phyloP scores from a whole-genome alignment of 2,113 vertebrate genomes.

The Isichthys henryi region DNA sequence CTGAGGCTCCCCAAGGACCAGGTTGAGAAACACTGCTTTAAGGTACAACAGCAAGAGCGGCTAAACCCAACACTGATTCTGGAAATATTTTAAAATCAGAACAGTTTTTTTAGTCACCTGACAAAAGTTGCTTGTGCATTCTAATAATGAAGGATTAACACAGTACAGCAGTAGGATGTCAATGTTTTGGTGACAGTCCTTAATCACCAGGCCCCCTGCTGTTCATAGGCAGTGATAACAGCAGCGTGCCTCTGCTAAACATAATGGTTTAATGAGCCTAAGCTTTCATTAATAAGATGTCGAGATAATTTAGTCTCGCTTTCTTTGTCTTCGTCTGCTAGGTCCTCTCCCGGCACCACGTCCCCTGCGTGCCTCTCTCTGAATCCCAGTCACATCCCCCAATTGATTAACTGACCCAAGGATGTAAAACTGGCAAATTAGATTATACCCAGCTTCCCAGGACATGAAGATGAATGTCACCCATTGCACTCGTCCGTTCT shows the following conservation, averaged over 20 bases:
- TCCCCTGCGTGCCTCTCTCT: background rate
- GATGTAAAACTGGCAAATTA: conserved; percentile 14
- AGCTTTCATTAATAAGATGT: background rate
- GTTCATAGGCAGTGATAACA: background rate
- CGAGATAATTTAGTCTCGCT: background rate
- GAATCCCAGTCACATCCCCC: background rate
- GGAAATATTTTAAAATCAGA: background rate
- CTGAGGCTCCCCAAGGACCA: background rate
- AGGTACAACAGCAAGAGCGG: background rate
- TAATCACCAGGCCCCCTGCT: background rate
- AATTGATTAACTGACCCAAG: conserved; percentile 10
- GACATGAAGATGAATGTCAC: background rate
- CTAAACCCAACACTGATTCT: background rate
- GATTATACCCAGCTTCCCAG: background rate
- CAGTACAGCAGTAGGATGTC: background rate
- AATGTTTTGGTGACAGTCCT: background rate
- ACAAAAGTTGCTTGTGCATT: background rate
- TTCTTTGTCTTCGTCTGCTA: background rate
- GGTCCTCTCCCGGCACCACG: background rate
- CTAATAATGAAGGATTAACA: background rate
- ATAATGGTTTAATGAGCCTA: background rate
- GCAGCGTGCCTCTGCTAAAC: background rate
- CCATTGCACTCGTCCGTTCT: background rate
- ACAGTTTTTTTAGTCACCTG: background rate
- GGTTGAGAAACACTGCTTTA: background rate